Evolutionary conservation across 2,797 vertebrate genomes (phyloP).

Genomic region (Neostethus bicornis): DNA sequence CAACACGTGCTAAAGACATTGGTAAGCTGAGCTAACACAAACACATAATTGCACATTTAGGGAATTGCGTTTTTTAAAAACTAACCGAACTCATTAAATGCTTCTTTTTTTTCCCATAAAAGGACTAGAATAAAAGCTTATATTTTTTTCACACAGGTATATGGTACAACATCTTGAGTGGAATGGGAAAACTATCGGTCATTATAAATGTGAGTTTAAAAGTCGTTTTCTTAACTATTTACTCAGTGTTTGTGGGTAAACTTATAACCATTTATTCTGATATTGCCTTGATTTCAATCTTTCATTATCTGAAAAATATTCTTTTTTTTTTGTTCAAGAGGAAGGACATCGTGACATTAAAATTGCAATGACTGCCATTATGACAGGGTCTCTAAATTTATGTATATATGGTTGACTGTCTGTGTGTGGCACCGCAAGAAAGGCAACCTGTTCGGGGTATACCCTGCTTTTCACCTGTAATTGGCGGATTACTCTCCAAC

Average conservation of each 20-base stretch:
- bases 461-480: too few relatives aligned
- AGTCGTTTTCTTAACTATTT: background rate
- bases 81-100: background rate
- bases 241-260: background rate
- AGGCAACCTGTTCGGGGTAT: too few relatives aligned
- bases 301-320: too few relatives aligned
- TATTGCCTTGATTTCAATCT: background rate
- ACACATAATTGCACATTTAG: too few relatives aligned
- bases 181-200: constrained; percentile 95
- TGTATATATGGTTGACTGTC: background rate
- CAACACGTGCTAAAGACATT: constrained; percentile 92
- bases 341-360: too few relatives aligned
- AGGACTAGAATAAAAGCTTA: constrained; percentile 2
- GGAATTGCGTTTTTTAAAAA: background rate
- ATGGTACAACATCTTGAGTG: constrained; percentile 96
- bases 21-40: constrained; percentile 74
- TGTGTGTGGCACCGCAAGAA: background rate
- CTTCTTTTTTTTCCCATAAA: background rate
- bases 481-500: too few relatives aligned
- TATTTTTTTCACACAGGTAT: constrained; percentile 80
- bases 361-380: too few relatives aligned
- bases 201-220: constrained; percentile 94
- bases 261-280: background rate
- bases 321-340: too few relatives aligned
- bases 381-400: background rate